Base-by-base conservation (phyloP, 2,888 invertebrate species). In the Thumatha senex region DNA sequence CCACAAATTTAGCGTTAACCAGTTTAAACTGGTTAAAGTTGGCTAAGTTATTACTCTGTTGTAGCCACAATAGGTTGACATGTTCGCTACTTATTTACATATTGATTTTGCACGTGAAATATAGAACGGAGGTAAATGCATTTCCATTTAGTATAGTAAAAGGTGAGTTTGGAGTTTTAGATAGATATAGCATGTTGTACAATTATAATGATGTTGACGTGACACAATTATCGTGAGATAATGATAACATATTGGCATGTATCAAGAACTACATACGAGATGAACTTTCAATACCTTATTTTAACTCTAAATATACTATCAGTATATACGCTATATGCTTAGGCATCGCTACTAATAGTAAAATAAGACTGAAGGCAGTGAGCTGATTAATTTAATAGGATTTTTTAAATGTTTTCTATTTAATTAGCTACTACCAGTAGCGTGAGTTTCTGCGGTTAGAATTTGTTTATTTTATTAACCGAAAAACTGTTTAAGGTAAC, bases 1-100 rank as follows among this genome's bases (percentile, higher is more conserved):
- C 86, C 82, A 86, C 87, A 86, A 87, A 86, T 89, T 89, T 80
- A 78, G 72, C 68, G 12, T 56, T 61, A 69, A 62, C 67, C 61
- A 58, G 66, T 57, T 67, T 61, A 68, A 45, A 77, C 80, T 72
- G 74, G 79, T 76, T 79, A 73, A 82, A 85, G 80, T 85, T 82
- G 70, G 74, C 70, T 72, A 79, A 82, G 75, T 82, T 77, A 74
- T 73, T 76, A 68, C 69, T 34, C 41, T 75, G 74, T 72, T 70
- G 67, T 73, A 70, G 65, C 74, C 70, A 68, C 67, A 78, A 80
- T 72, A 72, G 75, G 51, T 67, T 79, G 74, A 78, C 62, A 67
- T 72, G 75, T 72, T 75, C 71, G 73, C 69, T 73, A 76, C 72
- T 72, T 75, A 81, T 84, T 84, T 80, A 75, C 79, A 81, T 83